phyloP scores from a whole-genome alignment of 92 coral and sea anemone species.

The Porites lobata region DNA sequence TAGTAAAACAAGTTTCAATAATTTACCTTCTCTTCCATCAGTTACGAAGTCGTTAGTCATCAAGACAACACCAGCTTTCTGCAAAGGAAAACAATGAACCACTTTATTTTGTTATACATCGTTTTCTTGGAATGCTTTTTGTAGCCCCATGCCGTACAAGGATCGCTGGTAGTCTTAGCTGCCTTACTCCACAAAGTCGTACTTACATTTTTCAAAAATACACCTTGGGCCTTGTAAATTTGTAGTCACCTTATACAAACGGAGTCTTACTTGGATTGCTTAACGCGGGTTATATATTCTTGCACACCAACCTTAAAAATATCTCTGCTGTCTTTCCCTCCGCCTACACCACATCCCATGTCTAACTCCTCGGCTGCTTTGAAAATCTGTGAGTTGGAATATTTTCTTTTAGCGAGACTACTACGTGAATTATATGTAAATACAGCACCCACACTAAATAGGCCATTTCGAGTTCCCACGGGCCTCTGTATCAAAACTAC shows the following conservation, averaged over 20 bases:
- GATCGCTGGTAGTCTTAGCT: too few relatives aligned
- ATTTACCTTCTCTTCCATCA: slow-evolving; percentile 67
- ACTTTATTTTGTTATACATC: neutral
- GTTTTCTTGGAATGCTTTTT: too few relatives aligned
- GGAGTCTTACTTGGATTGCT: neutral
- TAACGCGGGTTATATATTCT: neutral
- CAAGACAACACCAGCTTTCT: slow-evolving; percentile 80
- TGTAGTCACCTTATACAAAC: too few relatives aligned
- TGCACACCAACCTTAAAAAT: slow-evolving; percentile 63
- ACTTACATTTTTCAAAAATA: too few relatives aligned
- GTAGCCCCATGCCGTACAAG: too few relatives aligned
- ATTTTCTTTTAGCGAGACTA: neutral
- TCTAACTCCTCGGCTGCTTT: slow-evolving; percentile 70
- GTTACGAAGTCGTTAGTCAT: slow-evolving; percentile 59
- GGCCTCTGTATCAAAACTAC: too few relatives aligned
- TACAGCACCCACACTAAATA: too few relatives aligned
- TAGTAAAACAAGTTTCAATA: too few relatives aligned
- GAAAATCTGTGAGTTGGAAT: slow-evolving; percentile 53
- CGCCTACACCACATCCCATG: slow-evolving; percentile 88
- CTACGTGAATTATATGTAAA: neutral
- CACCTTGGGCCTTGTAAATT: too few relatives aligned
- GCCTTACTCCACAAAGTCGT: too few relatives aligned
- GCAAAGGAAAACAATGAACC: neutral
- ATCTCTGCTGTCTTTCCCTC: slow-evolving; percentile 71
- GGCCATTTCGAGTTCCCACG: too few relatives aligned